phyloP scores from a whole-genome alignment of 2,797 vertebrate genomes.

The Vespertilio murinus region DNA sequence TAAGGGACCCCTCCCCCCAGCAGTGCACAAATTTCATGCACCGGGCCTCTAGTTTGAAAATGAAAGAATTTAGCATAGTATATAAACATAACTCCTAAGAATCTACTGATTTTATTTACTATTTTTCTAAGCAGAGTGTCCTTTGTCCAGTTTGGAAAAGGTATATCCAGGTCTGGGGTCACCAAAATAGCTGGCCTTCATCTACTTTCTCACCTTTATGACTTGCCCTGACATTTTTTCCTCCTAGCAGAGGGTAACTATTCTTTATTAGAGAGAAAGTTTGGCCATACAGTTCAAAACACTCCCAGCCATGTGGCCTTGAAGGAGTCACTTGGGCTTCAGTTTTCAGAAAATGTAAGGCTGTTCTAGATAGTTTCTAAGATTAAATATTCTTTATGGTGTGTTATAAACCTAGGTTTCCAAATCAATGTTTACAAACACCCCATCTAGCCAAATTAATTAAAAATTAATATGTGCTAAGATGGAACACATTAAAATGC shows the following conservation, averaged over 20 bases:
- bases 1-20: no score
- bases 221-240: not conserved
- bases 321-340: conserved; percentile 10
- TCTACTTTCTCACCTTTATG: not conserved
- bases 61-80: not conserved
- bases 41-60: not conserved
- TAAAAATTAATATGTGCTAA: conserved; percentile 53
- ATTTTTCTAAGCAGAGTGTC: not conserved
- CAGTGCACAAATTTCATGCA: no score
- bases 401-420: not conserved
- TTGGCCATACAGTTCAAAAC: conserved; percentile 12
- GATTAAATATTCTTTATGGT: conserved; percentile 6
- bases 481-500: conserved; percentile 26
- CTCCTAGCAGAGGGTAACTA: not conserved
- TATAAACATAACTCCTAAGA: not conserved
- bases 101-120: not conserved
- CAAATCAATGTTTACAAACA: conserved; percentile 47
- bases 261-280: conserved; percentile 30
- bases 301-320: conserved; percentile 24
- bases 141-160: not conserved
- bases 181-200: not conserved
- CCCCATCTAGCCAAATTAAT: conserved; percentile 32
- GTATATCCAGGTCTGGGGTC: not conserved
- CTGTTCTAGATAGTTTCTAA: not conserved
- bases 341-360: conserved; percentile 34